Conservation (phyloP, 2,888 invertebrate genomes). For the Macroteleia sp. region DNA sequence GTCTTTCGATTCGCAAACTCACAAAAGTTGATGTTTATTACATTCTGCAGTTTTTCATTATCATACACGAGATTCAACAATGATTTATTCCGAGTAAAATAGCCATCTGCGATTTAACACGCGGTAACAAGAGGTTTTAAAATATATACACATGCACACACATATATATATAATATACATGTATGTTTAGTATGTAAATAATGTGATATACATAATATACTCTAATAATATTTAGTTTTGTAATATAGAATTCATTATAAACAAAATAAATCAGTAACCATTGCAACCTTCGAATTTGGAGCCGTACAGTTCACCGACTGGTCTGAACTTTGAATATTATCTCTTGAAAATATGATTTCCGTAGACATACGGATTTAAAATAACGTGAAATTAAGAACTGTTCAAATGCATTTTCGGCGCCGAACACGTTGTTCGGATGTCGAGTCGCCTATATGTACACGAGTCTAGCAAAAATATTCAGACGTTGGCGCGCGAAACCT, state of each 20-base stretch:
- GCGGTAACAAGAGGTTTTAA: constrained; percentile 82
- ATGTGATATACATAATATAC: constrained; percentile 81
- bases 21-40: not conserved
- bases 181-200: constrained; percentile 79
- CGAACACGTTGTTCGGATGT: constrained; percentile 43
- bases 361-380: too few relatives aligned
- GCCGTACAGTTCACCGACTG: not conserved
- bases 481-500: constrained; percentile 39
- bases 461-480: constrained; percentile 53
- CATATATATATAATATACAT: too few relatives aligned
- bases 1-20: constrained; percentile 4
- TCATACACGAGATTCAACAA: constrained; percentile 83
- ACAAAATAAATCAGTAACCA: constrained; percentile 77
- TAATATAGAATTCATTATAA: constrained; percentile 79
- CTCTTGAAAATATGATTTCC: not conserved
- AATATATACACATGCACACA: too few relatives aligned
- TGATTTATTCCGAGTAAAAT: constrained; percentile 79
- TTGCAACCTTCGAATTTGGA: constrained; percentile 27
- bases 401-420: constrained; percentile 42
- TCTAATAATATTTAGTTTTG: constrained; percentile 81
- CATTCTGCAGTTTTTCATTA: constrained; percentile 66
- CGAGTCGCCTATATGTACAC: constrained; percentile 49
- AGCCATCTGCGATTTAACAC: constrained; percentile 79
- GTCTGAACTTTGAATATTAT: not conserved
- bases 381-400: too few relatives aligned